A percentile compares a stretch with the other conserved stretches of the same genome.
phyloP scores from a whole-genome alignment of 1,140 invertebrate species.

The Adoxophyes honmai region DNA sequence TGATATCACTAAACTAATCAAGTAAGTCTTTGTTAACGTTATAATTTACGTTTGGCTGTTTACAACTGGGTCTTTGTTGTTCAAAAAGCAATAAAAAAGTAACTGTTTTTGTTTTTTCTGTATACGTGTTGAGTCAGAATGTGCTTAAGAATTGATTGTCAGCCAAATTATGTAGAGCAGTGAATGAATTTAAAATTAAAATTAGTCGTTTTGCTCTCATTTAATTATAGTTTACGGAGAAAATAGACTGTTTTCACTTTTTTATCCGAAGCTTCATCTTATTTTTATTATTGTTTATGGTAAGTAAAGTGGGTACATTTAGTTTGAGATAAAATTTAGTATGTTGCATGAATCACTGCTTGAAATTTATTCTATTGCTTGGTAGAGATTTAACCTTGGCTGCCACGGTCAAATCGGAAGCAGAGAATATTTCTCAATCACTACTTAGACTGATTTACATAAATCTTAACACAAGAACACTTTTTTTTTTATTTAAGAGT shows the following conservation, averaged over 20 bases:
- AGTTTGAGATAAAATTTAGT: too few species aligned
- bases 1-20: not conserved
- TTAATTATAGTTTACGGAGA: not conserved
- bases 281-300: not conserved
- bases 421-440: too few species aligned
- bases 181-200: not conserved
- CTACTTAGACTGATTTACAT: too few species aligned
- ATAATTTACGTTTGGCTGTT: conserved; percentile 8
- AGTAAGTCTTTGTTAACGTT: conserved; percentile 12
- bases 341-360: too few species aligned
- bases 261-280: not conserved
- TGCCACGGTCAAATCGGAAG: too few species aligned
- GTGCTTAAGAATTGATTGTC: not conserved
- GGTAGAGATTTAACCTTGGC: too few species aligned
- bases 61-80: not conserved
- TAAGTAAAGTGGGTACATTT: conserved; percentile 4
- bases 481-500: too few species aligned
- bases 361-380: too few species aligned
- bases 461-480: too few species aligned
- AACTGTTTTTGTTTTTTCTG: not conserved
- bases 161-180: not conserved
- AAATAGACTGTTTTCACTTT: too few species aligned
- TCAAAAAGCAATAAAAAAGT: conserved; percentile 4
- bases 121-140: not conserved
- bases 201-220: not conserved